Evolutionary conservation across 2,797 vertebrate genomes (phyloP), one percentile per base, ranked within the genome.

Genomic region (Chaenodraco wilsoni): DNA sequence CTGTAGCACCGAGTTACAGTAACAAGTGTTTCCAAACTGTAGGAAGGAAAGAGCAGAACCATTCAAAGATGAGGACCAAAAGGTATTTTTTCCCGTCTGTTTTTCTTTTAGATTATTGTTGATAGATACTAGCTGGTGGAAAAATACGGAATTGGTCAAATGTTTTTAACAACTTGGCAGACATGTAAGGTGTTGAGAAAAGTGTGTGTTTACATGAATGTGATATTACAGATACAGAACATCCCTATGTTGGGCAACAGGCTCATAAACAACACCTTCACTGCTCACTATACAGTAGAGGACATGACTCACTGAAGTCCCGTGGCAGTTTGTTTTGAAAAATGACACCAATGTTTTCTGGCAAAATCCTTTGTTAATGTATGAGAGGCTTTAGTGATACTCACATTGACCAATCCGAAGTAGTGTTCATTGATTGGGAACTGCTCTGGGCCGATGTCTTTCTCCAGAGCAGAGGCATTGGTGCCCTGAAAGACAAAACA

Each of bases 1-100:
- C 94, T 99, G 98, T 51, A 99, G 96, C 93, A 99, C 97, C 0
- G 97, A 99, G 95, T 99, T 99, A 89, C 97, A 99, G 95, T 99
- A 99, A 86, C 98, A 99, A 0, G 98, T 98, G 95, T 99, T 99
- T 81, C 97, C 98, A 81, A 99, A 99, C 98, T 99, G 95, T 9
- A 70, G 65, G 64, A 72, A 51, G 44, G 64, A 16, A 69, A 8
- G 11, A 44, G 57, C 21, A 31, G 33, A 55, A 19, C 85, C 1
- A 3, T 3, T 70, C 46, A 55, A 17, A 65, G 31, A 66, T 0
- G 57, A 74, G 72, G 54, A 65, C 50, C 57, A 23, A 72, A 16
- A 21, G 9, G 16, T 2, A 27, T 37, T 37, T 37, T 37, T 8
- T 21, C 44, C 44, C 44, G n/a, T 40, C 23, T 7, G 14, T 50